Evolutionary conservation across 2,113 vertebrate species (phyloP).

Genomic region (Protobothrops mucrosquamatus): DNA sequence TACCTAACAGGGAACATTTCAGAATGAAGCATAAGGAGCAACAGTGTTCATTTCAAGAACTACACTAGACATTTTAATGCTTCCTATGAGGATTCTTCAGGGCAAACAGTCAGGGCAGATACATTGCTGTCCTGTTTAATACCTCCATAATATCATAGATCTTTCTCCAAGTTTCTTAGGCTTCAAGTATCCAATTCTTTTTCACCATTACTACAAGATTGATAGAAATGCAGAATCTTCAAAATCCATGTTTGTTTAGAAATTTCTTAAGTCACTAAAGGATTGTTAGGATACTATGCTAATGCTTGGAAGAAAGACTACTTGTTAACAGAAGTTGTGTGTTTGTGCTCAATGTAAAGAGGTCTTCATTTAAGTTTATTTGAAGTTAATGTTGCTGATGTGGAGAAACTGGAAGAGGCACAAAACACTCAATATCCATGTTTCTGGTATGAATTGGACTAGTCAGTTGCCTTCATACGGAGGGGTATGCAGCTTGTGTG

Average conservation of each 20-base stretch:
- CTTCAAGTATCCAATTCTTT: not conserved
- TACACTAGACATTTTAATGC: not conserved
- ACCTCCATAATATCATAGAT: not conserved
- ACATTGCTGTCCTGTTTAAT: not conserved
- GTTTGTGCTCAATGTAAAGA: not conserved
- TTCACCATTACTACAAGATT: not conserved
- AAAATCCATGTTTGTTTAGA: not conserved
- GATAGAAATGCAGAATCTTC: not conserved
- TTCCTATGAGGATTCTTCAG: not conserved
- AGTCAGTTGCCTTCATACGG: not conserved
- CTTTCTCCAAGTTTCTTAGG: not conserved
- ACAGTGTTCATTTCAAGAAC: not conserved
- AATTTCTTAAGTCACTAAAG: not conserved
- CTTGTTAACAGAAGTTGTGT: not conserved
- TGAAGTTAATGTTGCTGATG: not conserved
- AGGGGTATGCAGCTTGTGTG: not conserved
- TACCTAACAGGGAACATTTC: not conserved
- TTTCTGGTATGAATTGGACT: not conserved
- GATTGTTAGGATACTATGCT: not conserved
- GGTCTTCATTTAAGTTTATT: not conserved
- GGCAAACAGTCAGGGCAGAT: not conserved
- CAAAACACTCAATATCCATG: not conserved
- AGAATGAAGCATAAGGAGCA: not conserved
- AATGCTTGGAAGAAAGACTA: not conserved
- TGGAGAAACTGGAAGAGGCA: not conserved